A percentile compares a stretch with the other conserved stretches of the same genome.
These are phyloP conservation scores for Actinia tenebrosa DNA, from an alignment of 64 coral and sea anemone species.

Conservation along the genomic window DNA sequence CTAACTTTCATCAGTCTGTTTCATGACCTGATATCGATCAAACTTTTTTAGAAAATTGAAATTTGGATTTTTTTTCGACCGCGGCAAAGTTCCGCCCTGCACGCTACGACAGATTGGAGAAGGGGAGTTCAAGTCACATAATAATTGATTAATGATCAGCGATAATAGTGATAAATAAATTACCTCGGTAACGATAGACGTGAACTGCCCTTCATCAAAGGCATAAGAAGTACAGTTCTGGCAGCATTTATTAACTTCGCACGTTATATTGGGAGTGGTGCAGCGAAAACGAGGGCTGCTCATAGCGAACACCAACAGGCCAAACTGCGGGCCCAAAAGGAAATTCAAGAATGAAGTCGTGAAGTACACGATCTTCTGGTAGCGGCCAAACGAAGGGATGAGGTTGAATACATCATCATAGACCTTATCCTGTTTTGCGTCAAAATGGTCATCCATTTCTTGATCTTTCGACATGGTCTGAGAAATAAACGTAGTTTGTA, in stretches of 20 bases:
- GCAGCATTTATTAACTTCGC: constrained; percentile 54
- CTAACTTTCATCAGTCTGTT: no score
- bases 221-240: constrained; percentile 50
- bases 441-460: not conserved
- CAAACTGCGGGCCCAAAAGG: constrained; percentile 13
- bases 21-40: no score
- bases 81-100: no score
- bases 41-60: no score
- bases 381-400: constrained; percentile 13
- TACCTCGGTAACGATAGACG: constrained; percentile 66
- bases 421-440: not conserved
- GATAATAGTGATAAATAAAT: not conserved
- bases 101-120: no score
- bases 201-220: constrained; percentile 48
- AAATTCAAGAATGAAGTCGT: constrained; percentile 10
- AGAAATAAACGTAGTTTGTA: not conserved
- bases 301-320: constrained; percentile 25
- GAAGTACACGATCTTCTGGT: constrained; percentile 21
- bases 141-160: no score
- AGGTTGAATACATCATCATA: constrained; percentile 20
- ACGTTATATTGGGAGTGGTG: constrained; percentile 1
- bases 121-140: no score
- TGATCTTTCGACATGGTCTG: not conserved
- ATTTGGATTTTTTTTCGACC: no score
- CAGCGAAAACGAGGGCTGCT: constrained; percentile 59